Base-by-base conservation (phyloP, 1,140 invertebrate genomes). In the Drosophila nasuta region DNA sequence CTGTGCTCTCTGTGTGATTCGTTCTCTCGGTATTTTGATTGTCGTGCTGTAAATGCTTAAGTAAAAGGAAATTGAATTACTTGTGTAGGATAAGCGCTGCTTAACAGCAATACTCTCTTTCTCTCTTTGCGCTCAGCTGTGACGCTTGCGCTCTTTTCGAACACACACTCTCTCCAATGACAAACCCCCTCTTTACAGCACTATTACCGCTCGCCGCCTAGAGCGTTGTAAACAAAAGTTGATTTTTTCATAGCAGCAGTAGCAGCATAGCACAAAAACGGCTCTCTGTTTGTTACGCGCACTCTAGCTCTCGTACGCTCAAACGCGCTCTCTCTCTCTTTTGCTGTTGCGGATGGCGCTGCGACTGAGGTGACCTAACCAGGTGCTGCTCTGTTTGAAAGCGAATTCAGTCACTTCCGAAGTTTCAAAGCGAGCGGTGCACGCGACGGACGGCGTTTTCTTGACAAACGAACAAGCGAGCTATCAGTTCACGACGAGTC, bases 351-450 rank as follows among this genome's bases (percentile, higher is more conserved):
- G 46, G 13, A 28, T 52, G 15, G 10, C 20, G 17, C 60, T 65
- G 56, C 17, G 7, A 45, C 49, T 70, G 81, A 82, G 76, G 80
- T 82, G 76, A 76, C 76, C 74, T n/a, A 76, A 67, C 82, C 86
- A 90, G 82, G 86, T 91, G 70, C 76, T 80, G 66, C 43, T 63
- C 58, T 56, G 77, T 43, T 25, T 66, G 77, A 80, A 86, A 76
- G 74, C 77, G 79, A 91, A 81, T 79, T 83, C 88, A 91, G 88
- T 91, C 87, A 91, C 69, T 85, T 81, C 75, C 68, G 68, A 79
- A 79, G 54, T 79, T 91, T 81, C 87, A 52, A 60, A 85, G 77
- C 81, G 64, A 76, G 59, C 72, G 68, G 78, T 73, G 33, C 51
- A 70, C 67, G 77, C 65, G 81, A 43, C 83, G 83, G 54, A 70